Evolutionary conservation across 2,888 invertebrate species (phyloP).

Genomic region (Opisthograptis luteolata): DNA sequence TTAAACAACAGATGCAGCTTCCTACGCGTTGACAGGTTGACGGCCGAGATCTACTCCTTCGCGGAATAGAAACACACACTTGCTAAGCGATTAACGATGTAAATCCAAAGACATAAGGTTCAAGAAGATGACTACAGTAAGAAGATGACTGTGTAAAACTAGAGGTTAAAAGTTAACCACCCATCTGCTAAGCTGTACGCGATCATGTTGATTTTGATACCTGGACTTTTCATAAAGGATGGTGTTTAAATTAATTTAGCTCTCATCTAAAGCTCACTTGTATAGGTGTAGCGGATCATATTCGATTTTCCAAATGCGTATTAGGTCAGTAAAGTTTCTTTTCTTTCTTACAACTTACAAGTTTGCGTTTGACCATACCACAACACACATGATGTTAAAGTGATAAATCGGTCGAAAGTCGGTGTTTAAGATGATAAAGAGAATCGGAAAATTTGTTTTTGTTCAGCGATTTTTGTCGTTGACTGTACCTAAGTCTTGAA

Average conservation of each 20-base stretch:
- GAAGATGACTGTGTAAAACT: conserved; percentile 15
- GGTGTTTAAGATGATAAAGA: no score
- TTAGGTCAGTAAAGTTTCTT: no score
- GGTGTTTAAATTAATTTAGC: background rate
- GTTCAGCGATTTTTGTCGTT: no score
- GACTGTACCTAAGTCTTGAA: no score
- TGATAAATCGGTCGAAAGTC: no score
- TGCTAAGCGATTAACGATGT: background rate
- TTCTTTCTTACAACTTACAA: no score
- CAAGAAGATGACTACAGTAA: background rate
- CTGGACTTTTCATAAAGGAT: background rate
- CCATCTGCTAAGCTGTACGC: conserved; percentile 25
- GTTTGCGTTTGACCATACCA: no score
- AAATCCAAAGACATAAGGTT: background rate
- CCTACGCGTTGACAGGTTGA: conserved; percentile 33
- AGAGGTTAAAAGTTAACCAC: conserved; percentile 37
- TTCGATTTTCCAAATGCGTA: no score
- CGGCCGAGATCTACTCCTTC: conserved; percentile 8
- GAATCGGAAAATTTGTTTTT: no score
- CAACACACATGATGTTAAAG: no score
- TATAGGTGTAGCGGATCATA: no score
- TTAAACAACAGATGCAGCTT: conserved; percentile 28
- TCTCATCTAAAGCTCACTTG: no score
- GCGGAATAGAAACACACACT: conserved; percentile 4
- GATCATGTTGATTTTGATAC: conserved; percentile 25